phyloP scores from a whole-genome alignment of 2,113 vertebrate genomes.

The Corythornis vintsioides region DNA sequence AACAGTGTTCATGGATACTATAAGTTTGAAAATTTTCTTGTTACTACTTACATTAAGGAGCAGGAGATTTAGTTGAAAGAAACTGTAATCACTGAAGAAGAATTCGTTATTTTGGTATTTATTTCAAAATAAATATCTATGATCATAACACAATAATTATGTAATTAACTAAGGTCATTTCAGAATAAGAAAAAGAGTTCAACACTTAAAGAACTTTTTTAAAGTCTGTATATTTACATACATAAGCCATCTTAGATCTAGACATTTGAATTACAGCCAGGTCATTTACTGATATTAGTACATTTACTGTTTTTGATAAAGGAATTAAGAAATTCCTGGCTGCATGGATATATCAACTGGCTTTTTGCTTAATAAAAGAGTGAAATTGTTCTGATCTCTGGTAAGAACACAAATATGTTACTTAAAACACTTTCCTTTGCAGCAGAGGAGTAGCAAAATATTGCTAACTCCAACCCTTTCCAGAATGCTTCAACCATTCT shows the following conservation, averaged over 20 bases:
- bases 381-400: not conserved
- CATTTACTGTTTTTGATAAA: not conserved
- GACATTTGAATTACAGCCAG: not conserved
- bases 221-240: not conserved
- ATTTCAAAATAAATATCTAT: not conserved
- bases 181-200: not conserved
- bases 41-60: not conserved
- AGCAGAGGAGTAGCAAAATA: not conserved
- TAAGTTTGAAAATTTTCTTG: not conserved
- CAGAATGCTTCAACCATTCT: not conserved
- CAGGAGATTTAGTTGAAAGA: not conserved
- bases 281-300: not conserved
- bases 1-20: not conserved
- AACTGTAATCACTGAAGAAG: not conserved
- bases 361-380: not conserved
- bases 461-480: not conserved
- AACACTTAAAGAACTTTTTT: not conserved
- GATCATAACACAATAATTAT: not conserved
- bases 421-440: not conserved
- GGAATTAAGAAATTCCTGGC: not conserved
- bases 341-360: accelerated
- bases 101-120: not conserved
- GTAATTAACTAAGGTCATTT: not conserved
- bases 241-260: not conserved
- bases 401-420: not conserved